Percentiles rank a stretch among this genome's conserved stretches.
phyloP scores from a whole-genome alignment of 64 coral and sea anemone species.

The Pachyseris speciosa region DNA sequence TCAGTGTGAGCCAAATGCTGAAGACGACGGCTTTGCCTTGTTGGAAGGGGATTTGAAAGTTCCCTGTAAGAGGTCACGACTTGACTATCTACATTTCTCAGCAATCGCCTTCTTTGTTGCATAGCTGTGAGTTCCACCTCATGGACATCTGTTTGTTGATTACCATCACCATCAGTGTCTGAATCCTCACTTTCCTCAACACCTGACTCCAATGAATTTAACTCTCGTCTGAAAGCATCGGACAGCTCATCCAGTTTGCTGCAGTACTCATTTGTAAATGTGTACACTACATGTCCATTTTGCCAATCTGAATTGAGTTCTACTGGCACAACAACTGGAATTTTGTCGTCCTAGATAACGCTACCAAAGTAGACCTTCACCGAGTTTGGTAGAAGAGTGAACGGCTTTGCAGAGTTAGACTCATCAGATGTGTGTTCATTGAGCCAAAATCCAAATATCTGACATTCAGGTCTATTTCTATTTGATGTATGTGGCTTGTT shows the following conservation, averaged over 20 bases:
- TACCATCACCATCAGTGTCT: background rate
- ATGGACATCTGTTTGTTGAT: constrained; percentile 1
- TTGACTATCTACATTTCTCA: constrained; percentile 33
- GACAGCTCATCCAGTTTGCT: constrained; percentile 33
- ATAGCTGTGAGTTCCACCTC: constrained; percentile 50
- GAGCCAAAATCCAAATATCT: background rate
- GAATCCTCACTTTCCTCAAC: constrained; percentile 21
- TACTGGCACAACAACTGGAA: constrained; percentile 61
- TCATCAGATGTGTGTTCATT: too few species aligned
- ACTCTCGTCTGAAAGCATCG: constrained; percentile 6
- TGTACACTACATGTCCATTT: constrained; percentile 54
- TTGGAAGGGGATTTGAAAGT: background rate
- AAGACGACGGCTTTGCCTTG: background rate
- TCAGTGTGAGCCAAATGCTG: background rate
- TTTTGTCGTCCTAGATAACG: constrained; percentile 62
- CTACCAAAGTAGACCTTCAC: constrained; percentile 76
- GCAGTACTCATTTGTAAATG: constrained; percentile 59
- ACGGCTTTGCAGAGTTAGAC: constrained; percentile 7
- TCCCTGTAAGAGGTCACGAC: constrained; percentile 42
- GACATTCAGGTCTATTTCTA: constrained; percentile 54
- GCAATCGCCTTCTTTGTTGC: constrained; percentile 12
- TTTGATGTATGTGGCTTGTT: constrained; percentile 60
- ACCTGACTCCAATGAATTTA: background rate
- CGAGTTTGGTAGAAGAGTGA: constrained; percentile 32
- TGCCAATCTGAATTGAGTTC: constrained; percentile 51